phyloP scores from a whole-genome alignment of 2,113 vertebrate genomes.

The Pipa parva region DNA sequence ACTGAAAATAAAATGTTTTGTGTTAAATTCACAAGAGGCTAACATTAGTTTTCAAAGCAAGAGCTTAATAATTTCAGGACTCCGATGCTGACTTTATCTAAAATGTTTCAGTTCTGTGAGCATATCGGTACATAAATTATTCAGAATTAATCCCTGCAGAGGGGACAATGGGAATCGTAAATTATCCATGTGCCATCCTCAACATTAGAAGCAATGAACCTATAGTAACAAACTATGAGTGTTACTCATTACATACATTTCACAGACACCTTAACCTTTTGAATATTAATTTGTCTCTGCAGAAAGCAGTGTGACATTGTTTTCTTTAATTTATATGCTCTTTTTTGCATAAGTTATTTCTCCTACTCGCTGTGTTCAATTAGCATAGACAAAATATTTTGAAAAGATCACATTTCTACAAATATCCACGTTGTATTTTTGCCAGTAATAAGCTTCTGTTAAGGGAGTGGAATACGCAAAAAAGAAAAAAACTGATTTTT shows the following conservation, averaged over 20 bases:
- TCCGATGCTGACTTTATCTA: slow-evolving; percentile 93
- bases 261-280: slow-evolving; percentile 89
- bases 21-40: slow-evolving; percentile 96
- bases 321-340: slow-evolving; percentile 40
- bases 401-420: slow-evolving; percentile 5
- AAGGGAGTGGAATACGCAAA: slow-evolving; percentile 30
- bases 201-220: slow-evolving; percentile 87
- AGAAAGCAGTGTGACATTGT: slow-evolving; percentile 59
- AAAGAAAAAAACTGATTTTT: slow-evolving; percentile 32
- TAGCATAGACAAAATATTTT: slow-evolving; percentile 36
- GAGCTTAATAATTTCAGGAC: slow-evolving; percentile 87
- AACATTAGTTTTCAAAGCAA: slow-evolving; percentile 90
- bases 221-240: slow-evolving; percentile 89
- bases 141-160: slow-evolving; percentile 98
- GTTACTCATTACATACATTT: slow-evolving; percentile 90
- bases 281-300: slow-evolving; percentile 83
- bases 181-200: slow-evolving; percentile 88
- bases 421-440: not conserved
- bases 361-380: slow-evolving; percentile 25
- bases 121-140: slow-evolving; percentile 98
- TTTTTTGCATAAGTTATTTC: slow-evolving; percentile 40
- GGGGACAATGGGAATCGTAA: slow-evolving; percentile 94
- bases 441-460: slow-evolving; percentile 19
- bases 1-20: slow-evolving; percentile 90
- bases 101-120: slow-evolving; percentile 93